These are phyloP conservation scores for Drosophila phalerata DNA, from an alignment of 2,888 invertebrate genomes.

Conservation along the genomic window DNA sequence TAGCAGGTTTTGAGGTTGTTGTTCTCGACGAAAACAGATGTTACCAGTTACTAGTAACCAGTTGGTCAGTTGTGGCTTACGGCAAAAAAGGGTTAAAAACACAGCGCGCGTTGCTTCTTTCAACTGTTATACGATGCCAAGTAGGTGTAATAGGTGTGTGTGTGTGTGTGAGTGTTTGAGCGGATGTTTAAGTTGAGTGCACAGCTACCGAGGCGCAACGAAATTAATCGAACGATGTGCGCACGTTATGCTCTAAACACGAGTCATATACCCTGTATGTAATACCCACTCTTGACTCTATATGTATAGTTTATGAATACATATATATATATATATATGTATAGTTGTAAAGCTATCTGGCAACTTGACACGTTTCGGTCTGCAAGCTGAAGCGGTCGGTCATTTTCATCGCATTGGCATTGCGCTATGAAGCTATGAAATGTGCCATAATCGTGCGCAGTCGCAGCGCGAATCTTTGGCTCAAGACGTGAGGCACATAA, in stretches of 20 bases:
- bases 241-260: slow-evolving; percentile 69
- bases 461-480: slow-evolving; percentile 72
- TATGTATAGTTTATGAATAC: background rate
- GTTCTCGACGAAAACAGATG: slow-evolving; percentile 54
- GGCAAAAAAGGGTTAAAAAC: slow-evolving; percentile 53
- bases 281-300: background rate
- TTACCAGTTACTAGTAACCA: slow-evolving; percentile 41
- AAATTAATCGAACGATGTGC: slow-evolving; percentile 73
- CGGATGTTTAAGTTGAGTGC: slow-evolving; percentile 80
- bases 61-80: slow-evolving; percentile 62
- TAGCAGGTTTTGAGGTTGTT: slow-evolving; percentile 14
- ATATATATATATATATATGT: slow-evolving; percentile 3
- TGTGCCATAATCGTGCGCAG: slow-evolving; percentile 80
- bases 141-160: slow-evolving; percentile 28
- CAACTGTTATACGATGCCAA: slow-evolving; percentile 47
- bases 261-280: slow-evolving; percentile 38
- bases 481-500: slow-evolving; percentile 76
- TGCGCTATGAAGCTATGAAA: slow-evolving; percentile 62
- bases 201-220: slow-evolving; percentile 80
- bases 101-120: slow-evolving; percentile 34
- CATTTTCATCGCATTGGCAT: slow-evolving; percentile 55
- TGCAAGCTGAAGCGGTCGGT: slow-evolving; percentile 44
- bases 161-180: slow-evolving; percentile 48
- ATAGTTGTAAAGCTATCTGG: slow-evolving; percentile 55
- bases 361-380: slow-evolving; percentile 80